These are phyloP conservation scores for Drosophila quadrilineata DNA, from an alignment of 1,140 invertebrate species.

Conservation along the genomic window DNA sequence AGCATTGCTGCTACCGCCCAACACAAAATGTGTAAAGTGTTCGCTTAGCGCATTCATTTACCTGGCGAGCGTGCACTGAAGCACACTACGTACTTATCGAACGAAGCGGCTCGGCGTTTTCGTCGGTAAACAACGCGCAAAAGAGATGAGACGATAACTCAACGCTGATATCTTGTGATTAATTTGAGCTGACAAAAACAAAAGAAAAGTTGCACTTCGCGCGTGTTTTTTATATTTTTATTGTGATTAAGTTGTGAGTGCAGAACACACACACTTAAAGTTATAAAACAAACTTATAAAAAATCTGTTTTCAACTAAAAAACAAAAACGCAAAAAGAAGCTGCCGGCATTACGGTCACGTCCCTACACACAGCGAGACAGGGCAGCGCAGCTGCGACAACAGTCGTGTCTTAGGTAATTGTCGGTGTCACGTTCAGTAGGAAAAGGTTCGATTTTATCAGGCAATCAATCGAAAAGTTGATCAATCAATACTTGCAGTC, in stretches of 20 bases:
- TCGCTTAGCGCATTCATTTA: constrained; percentile 59
- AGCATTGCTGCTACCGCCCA: background rate
- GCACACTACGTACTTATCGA: constrained; percentile 37
- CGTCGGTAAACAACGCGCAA: constrained; percentile 27
- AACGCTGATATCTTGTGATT: constrained; percentile 68
- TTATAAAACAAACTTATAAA: constrained; percentile 13
- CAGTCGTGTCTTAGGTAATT: too few species aligned
- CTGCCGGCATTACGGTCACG: constrained; percentile 29
- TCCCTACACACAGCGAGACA: too few species aligned
- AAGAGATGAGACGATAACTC: constrained; percentile 63
- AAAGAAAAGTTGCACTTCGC: background rate
- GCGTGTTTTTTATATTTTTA: constrained; percentile 17
- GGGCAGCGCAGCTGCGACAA: too few species aligned
- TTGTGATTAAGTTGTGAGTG: constrained; percentile 14
- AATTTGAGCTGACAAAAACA: constrained; percentile 21
- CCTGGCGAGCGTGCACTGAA: constrained; percentile 52
- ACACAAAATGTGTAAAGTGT: constrained; percentile 61
- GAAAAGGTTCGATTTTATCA: constrained; percentile 6
- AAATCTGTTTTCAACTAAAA: constrained; percentile 16
- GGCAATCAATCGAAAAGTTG: constrained; percentile 2
- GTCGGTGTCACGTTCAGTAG: background rate
- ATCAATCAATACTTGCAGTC: background rate
- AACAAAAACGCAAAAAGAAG: constrained; percentile 39
- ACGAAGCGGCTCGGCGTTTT: too few species aligned
- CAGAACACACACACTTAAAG: constrained; percentile 37